These are phyloP conservation scores for Upupa epops DNA, from an alignment of 2,113 vertebrate genomes.

Conservation along the genomic window DNA sequence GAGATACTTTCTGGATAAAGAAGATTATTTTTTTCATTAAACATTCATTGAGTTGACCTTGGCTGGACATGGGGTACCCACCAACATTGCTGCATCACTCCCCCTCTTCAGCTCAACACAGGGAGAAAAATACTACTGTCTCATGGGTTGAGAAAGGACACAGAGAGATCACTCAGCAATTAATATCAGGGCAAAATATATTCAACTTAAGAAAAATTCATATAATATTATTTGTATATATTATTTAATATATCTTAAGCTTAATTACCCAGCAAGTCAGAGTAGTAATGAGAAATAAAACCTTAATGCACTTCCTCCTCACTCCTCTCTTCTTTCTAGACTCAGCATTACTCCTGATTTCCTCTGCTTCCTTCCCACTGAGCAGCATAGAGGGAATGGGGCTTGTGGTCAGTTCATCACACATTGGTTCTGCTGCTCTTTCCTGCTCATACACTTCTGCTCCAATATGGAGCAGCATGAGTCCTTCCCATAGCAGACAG, in stretches of 20 bases:
- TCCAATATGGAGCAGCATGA: rapidly evolving
- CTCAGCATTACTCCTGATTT: not conserved
- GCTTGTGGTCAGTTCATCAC: not conserved
- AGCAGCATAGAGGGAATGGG: not conserved
- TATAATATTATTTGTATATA: no score
- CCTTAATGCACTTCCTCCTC: not conserved
- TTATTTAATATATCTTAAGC: not conserved
- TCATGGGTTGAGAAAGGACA: rapidly evolving
- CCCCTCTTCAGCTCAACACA: not conserved
- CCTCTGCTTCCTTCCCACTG: not conserved
- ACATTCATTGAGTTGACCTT: not conserved
- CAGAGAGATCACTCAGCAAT: not conserved
- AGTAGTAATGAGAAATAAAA: not conserved
- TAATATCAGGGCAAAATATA: not conserved
- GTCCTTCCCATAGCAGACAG: not conserved
- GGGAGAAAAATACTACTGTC: not conserved
- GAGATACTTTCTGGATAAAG: not conserved
- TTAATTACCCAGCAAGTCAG: not conserved
- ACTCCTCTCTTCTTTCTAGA: not conserved
- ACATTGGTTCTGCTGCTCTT: rapidly evolving
- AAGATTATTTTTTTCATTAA: not conserved
- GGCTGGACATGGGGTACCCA: not conserved
- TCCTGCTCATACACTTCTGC: not conserved
- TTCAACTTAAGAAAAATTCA: not conserved
- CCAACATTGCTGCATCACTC: not conserved